phyloP scores from a whole-genome alignment of 2,888 invertebrate genomes.

The Litoditis marina region DNA sequence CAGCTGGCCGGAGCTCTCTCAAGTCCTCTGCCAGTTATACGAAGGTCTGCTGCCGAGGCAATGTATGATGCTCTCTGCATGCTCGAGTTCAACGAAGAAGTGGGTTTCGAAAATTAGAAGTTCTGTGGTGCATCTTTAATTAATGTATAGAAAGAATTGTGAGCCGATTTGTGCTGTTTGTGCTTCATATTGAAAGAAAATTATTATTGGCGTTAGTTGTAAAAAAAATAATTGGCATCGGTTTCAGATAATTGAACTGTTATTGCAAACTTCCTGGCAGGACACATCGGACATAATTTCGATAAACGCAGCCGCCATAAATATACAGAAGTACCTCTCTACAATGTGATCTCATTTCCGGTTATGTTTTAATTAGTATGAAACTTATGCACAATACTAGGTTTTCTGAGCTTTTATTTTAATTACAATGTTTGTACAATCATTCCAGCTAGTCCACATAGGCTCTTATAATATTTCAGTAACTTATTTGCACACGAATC shows the following conservation, averaged over 20 bases:
- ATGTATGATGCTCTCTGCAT: constrained; percentile 52
- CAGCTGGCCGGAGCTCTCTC: constrained; percentile 43
- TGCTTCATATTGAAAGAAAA: neutral
- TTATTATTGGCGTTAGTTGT: neutral
- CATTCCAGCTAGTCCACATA: no score
- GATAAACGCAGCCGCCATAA: constrained; percentile 2
- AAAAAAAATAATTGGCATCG: no score
- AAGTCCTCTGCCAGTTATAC: constrained; percentile 37
- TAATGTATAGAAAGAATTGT: no score
- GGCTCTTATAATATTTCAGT: no score
- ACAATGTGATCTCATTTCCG: neutral
- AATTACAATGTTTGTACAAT: no score
- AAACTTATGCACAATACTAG: neutral
- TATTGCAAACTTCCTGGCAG: constrained; percentile 28
- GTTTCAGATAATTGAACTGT: constrained; percentile 9
- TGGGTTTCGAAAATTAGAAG: neutral
- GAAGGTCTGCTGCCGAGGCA: constrained; percentile 49
- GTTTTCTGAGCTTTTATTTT: no score
- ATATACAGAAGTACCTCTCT: constrained; percentile 6
- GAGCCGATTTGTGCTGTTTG: no score
- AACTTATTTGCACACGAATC: no score
- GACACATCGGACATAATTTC: constrained; percentile 14
- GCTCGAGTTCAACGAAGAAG: constrained; percentile 6
- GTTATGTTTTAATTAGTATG: neutral
- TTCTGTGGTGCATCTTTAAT: neutral